Base-by-base conservation (phyloP, 2,888 invertebrate species). In the Chymomyza fuscimana region DNA sequence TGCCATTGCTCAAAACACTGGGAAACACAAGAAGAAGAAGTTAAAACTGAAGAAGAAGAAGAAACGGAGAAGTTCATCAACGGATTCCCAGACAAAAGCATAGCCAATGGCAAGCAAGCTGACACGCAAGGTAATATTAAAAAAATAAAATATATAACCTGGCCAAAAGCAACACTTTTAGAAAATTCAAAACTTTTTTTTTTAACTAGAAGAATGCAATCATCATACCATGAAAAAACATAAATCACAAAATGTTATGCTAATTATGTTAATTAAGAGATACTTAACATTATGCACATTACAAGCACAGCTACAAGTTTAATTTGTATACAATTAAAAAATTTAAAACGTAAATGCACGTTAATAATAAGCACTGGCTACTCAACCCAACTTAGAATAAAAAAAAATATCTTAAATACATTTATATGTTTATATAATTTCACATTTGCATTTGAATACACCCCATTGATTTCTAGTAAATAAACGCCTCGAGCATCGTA, bases 381-480 rank as follows among this genome's bases (percentile, higher is more conserved):
- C 2, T 10, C 54, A n/a, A 54, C 2, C 19, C 54, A 19, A 19
- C 54, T 15, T 22, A 54, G 22, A 54, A 54, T 5, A 54, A 16
- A n/a, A 25, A 54, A 16, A 32, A 32, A 32, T 32, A 32, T 9
- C 32, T 32, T 32, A 7, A 5, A 32, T 32, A 32, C 0, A 61
- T 76, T 63, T 65, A 56, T 59, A 62, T 65, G 19, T 79, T 73
- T 78, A 70, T 78, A 78, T 73, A 73, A 80, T 83, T 79, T 67
- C 51, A 64, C 32, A 82, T 84, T 82, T 84, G 82, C 82, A 82
- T 83, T 81, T 80, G 58, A 80, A 82, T 76, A 80, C 72, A 73
- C 78, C 12, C 25, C 9, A 10, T 25, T 5, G 54, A 54, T 54
- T n/a, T 54, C 32, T 7, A 32, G 9, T 54, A 19, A 15, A 15